Base-by-base conservation (phyloP, 2,797 vertebrate species). In the Holocentrus rufus region DNA sequence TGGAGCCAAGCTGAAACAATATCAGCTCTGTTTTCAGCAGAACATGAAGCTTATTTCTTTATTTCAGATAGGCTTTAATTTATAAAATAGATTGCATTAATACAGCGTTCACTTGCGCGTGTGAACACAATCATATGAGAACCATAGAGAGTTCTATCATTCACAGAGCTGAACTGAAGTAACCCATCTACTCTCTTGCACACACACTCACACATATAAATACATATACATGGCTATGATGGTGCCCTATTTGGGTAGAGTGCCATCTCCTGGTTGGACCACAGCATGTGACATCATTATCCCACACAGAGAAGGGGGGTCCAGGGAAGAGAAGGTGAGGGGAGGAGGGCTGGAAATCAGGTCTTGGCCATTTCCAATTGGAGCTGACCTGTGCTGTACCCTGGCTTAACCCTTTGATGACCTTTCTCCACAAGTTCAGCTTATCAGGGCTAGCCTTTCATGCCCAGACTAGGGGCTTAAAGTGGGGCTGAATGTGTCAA, bases 191-290 rank as follows among this genome's bases (percentile, higher is more conserved):
- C 20, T 42, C 25, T 27, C 22, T 22, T 27, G 8, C 50, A 52
- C 22, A 52, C 22, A 46, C 34, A 53, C 30, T 6, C 50, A 20
- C 50, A 56, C 65, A 42, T n/a, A 60, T 64, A 60, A 64, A 57
- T 67, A 83, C 25, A 71, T 61, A 73, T 31, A 65, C 49, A 83
- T 74, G 69, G 84, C 65, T 52, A 15, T 22, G 30, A 4, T 46
- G 82, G 75, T 52, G 69, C 87, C 86, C 85, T 87, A 88, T 89
- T 93, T 93, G 91, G 81, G 87, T 87, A 91, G 89, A 84, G 90
- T 92, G 93, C 93, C 93, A 93, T 91, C 93, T 94, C 85, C 93
- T 94, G 93, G 93, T 88, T 79, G 76, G 80, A 90, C 70, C 34
- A 74, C 49, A 76, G 80, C 79, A 88, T 74, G 61, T 77, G 57